Base-by-base conservation (phyloP, 2,113 vertebrate genomes). In the Chlorocebus sabaeus region DNA sequence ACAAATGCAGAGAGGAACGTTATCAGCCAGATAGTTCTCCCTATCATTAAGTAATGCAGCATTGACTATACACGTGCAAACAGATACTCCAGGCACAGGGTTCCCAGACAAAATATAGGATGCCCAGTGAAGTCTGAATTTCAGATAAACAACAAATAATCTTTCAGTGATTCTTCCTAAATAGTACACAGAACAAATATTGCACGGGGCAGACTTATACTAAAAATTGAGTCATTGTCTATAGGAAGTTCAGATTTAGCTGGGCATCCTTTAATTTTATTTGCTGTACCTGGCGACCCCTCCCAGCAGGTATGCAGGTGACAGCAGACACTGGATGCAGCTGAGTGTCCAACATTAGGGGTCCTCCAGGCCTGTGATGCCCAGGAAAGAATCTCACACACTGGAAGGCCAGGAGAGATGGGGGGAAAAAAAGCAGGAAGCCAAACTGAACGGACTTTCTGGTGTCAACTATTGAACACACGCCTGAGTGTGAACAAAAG, bases 371-470 rank as follows among this genome's bases (percentile, higher is more conserved):
- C 64, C 12, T 3, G 81, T 0, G 45, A 50, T 16, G 90, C 40
- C 72, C n/a, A 2, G 55, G 91, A 87, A 59, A 48, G 23, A 78
- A 45, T 32, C 89, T 12, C 82, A 27, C 38, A 4, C 4, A 2
- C 32, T n/a, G 30, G 9, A 4, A 32, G 61, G 12, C 61, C 57
- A n/a, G 0, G 0, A 72, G 55, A 67, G 27, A 35, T 2, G 20
- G 67, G 9, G 9, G 11, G 9, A 20, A 90, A 91, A 75, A 84
- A 89, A 78, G 96, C 96, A 95, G 94, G 96, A 98, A 98, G 81
- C 13, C 4, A 0, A 14, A 18, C 70, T 0, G 23, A 32, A 1
- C 1, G 1, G 48, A 17, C 61, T 38, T 90, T 68, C 64, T 38
- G 61, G 64, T 61, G 72, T 79, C 59, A 3, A 25, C 67, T 6